These are phyloP conservation scores for Lasioglossum vierecki DNA, from an alignment of 2,888 invertebrate species.

Conservation along the genomic window DNA sequence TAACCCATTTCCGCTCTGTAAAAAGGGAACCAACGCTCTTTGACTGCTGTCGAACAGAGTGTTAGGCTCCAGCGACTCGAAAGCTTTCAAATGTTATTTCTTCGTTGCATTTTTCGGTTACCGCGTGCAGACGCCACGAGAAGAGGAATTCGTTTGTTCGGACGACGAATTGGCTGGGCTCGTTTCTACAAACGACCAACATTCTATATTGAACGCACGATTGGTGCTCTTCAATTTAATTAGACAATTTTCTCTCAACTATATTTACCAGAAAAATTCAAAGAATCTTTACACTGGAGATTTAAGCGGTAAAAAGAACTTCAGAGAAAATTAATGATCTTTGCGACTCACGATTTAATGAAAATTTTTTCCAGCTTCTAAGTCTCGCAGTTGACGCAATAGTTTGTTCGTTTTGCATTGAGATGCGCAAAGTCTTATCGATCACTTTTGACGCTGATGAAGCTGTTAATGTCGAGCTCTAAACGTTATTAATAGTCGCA, in stretches of 20 bases:
- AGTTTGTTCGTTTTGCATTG: background rate
- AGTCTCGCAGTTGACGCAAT: too few species aligned
- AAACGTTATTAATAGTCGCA: background rate
- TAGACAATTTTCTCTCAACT: background rate
- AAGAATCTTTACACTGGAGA: too few species aligned
- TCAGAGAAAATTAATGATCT: too few species aligned
- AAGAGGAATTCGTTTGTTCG: background rate
- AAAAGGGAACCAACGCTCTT: background rate
- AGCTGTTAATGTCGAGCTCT: background rate
- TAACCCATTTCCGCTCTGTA: slow-evolving; percentile 3
- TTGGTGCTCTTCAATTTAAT: background rate
- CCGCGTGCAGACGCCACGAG: background rate
- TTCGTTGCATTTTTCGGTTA: background rate
- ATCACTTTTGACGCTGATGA: background rate
- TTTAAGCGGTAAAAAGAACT: background rate
- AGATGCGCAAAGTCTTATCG: background rate
- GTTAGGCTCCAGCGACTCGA: background rate
- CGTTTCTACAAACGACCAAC: background rate
- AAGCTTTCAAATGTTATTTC: background rate
- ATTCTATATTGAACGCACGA: background rate
- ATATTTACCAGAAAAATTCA: too few species aligned
- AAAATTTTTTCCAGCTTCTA: too few species aligned
- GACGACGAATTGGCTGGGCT: background rate
- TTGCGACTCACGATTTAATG: too few species aligned
- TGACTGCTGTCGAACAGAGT: slow-evolving; percentile 1